These are phyloP conservation scores for Xiphydria camelus DNA, from an alignment of 2,888 invertebrate genomes.

Conservation along the genomic window DNA sequence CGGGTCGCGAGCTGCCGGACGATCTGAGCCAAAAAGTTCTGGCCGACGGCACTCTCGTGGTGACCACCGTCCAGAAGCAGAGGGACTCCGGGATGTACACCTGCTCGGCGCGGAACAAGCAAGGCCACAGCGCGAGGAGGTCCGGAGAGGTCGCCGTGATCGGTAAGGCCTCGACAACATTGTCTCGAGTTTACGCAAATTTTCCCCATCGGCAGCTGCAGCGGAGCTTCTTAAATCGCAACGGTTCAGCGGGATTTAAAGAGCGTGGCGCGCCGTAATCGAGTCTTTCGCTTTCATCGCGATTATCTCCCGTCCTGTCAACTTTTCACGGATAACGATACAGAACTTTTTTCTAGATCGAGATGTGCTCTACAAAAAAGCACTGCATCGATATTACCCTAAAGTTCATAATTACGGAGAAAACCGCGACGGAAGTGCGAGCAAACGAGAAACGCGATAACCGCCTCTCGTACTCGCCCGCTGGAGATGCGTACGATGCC, in stretches of 20 bases:
- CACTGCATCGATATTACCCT: too few species aligned
- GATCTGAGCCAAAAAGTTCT: constrained; percentile 77
- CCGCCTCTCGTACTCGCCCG: too few species aligned
- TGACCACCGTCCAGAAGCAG: constrained; percentile 75
- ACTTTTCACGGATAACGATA: too few species aligned
- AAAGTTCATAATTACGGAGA: constrained; percentile 14
- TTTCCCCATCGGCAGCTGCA: constrained; percentile 13
- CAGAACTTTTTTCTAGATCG: too few species aligned
- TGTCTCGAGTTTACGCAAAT: constrained; percentile 25
- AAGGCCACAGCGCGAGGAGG: constrained; percentile 73
- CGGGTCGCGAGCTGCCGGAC: constrained; percentile 74
- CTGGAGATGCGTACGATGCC: too few species aligned
- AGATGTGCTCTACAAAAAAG: too few species aligned
- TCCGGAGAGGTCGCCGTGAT: constrained; percentile 77
- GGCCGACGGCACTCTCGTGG: constrained; percentile 73
- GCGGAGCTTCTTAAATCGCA: neutral
- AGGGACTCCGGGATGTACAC: constrained; percentile 79
- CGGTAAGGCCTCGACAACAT: constrained; percentile 69
- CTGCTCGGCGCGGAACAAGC: constrained; percentile 78
- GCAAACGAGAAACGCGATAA: too few species aligned
- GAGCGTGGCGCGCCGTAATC: neutral
- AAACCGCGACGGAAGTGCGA: constrained; percentile 8
- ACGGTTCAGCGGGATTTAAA: neutral
- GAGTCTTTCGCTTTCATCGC: too few species aligned
- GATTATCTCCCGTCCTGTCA: too few species aligned